Evolutionary conservation across 2,113 vertebrate genomes (phyloP).

Genomic region (Eulacestoma nigropectus): DNA sequence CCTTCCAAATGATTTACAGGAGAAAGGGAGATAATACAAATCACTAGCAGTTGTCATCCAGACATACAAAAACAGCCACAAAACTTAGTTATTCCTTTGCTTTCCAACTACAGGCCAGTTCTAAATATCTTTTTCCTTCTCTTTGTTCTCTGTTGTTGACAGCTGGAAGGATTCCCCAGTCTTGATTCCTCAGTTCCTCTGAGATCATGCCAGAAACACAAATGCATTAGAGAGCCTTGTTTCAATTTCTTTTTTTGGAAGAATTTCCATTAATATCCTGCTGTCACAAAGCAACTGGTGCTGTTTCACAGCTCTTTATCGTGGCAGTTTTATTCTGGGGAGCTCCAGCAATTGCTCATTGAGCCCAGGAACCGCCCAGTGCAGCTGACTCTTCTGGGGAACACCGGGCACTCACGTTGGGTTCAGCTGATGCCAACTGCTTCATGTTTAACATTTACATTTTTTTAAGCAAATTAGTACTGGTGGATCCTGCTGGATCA

Average conservation of each 20-base stretch:
- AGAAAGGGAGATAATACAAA: too few relatives aligned
- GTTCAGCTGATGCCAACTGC: neutral
- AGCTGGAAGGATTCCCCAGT: neutral
- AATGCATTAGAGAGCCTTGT: neutral
- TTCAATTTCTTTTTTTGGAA: neutral
- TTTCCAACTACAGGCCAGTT: neutral
- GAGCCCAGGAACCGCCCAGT: neutral
- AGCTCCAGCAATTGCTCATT: neutral
- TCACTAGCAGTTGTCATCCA: neutral
- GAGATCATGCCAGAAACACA: neutral
- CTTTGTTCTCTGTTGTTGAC: neutral
- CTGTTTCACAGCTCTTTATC: slow-evolving; percentile 3
- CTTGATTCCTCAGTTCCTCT: neutral
- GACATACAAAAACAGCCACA: neutral
- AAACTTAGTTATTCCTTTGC: neutral
- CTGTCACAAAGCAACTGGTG: neutral
- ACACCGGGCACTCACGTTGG: neutral
- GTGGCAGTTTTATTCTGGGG: neutral
- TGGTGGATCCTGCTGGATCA: neutral
- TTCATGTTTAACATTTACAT: neutral
- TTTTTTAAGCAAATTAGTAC: neutral
- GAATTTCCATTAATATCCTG: neutral
- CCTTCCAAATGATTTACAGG: neutral
- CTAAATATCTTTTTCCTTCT: neutral
- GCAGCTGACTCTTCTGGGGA: neutral